Evolutionary conservation across 2,888 invertebrate species (phyloP), one percentile per base, ranked within the genome.

Genomic region (Erebia ligea): DNA sequence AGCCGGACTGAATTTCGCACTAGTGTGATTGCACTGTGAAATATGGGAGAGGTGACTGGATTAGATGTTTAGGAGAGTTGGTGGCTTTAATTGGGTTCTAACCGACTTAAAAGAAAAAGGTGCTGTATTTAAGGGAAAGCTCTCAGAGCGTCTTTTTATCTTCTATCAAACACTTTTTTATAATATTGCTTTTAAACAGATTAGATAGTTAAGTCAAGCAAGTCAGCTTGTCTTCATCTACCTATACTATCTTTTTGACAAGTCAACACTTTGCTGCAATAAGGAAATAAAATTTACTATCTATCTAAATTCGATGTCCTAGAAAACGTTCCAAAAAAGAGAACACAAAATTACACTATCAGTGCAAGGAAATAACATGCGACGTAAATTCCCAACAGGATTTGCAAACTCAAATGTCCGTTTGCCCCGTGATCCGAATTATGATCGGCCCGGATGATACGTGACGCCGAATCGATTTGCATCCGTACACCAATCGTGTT

Each of bases 351-450:
- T 61, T 2, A 61, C 45, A 62, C 15, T 6, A 48, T 62, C 62
- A 42, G 10, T 2, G 6, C 40, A 62, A 45, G 62, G 62, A 48
- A 62, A 62, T 48, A 62, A 48, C 21, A 48, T 45, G 48, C 21
- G 62, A 62, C 62, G 34, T 11, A 63, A 63, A 63, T 63, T 21
- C 54, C 45, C 4, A 62, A 48, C 54, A 54, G 54, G 64, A 17
- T 52, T 64, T 64, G 54, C 54, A 64, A 64, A 64, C 54, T 54
- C 64, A 48, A 62, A 48, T 48, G 21, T 13, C 34, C 10, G 57
- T n/a, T 48, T 54, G 64, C 40, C 40, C 54, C 64, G 66, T 54
- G 56, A 56, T 54, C 54, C 66, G 56, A 66, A 66, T 66, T 66
- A 66, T 56, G 66, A 66, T 66, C 66, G 66, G 66, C 3, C 56